A percentile compares a stretch with the other conserved stretches of the same genome.
These are phyloP conservation scores for Lepidonotus clava DNA, from an alignment of 2,888 invertebrate genomes.

Conservation along the genomic window DNA sequence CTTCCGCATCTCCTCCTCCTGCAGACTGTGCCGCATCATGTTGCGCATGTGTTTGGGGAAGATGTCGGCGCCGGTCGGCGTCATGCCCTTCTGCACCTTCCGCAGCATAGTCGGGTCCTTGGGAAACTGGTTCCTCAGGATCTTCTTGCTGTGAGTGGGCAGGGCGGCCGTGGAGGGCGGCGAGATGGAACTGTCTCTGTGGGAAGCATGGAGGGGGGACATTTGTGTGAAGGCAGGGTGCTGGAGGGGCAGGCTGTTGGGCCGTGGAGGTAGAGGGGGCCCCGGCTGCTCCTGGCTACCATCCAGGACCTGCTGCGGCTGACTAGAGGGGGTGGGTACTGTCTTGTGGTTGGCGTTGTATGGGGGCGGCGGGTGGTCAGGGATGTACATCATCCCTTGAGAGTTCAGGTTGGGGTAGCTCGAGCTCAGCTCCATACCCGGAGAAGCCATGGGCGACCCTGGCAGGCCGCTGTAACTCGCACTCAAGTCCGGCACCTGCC, in stretches of 20 bases:
- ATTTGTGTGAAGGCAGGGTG: too few species aligned
- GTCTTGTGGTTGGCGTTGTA: constrained; percentile 22
- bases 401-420: neutral
- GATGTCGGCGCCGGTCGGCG: constrained; percentile 57
- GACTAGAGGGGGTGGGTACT: neutral
- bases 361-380: constrained; percentile 15
- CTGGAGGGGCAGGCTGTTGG: neutral
- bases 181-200: neutral
- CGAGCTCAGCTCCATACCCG: neutral
- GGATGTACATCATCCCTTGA: neutral
- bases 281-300: neutral
- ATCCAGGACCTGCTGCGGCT: neutral
- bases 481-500: constrained; percentile 27
- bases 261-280: neutral
- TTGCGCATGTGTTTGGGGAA: constrained; percentile 58
- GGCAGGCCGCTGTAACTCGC: neutral
- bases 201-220: constrained; percentile 1
- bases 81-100: constrained; percentile 61
- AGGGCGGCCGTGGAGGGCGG: too few species aligned
- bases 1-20: constrained; percentile 22
- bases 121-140: constrained; percentile 18
- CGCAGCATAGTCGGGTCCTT: constrained; percentile 26
- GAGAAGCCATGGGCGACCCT: neutral
- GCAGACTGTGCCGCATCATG: constrained; percentile 48
- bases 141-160: neutral